Evolutionary conservation across 2,888 invertebrate genomes (phyloP).

Genomic region (Oxystoma pomonae): DNA sequence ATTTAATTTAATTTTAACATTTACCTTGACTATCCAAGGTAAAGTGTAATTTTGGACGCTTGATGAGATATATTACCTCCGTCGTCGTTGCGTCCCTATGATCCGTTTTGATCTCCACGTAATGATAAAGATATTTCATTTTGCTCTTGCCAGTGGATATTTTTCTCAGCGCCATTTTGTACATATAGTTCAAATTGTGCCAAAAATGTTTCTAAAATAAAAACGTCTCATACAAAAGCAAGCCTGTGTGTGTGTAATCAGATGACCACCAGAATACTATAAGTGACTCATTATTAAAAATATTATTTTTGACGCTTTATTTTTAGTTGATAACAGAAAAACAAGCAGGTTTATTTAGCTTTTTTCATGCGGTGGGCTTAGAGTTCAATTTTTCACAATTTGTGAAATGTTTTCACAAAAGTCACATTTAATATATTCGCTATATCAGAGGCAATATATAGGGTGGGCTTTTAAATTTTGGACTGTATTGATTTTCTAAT

Average conservation of each 20-base stretch:
- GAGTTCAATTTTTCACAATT: not conserved
- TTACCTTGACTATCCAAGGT: not conserved
- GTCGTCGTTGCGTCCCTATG: no score
- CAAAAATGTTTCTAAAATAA: not conserved
- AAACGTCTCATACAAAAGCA: not conserved
- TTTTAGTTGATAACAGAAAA: not conserved
- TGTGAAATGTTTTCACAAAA: no score
- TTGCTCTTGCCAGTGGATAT: not conserved
- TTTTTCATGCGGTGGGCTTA: not conserved
- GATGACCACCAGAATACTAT: not conserved
- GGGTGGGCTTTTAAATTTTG: no score
- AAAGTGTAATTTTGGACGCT: not conserved
- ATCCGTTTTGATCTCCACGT: not conserved
- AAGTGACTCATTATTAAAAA: not conserved
- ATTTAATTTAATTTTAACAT: not conserved
- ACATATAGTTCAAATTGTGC: not conserved
- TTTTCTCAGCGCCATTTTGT: not conserved
- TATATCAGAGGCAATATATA: no score
- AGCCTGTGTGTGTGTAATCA: not conserved
- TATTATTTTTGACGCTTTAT: not conserved
- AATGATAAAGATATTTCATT: not conserved
- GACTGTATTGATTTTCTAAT: no score
- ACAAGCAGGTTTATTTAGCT: not conserved
- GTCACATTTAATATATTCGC: no score
- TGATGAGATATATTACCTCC: not conserved